These are phyloP conservation scores for Copidosoma floridanum DNA, from an alignment of 1,140 invertebrate genomes.

Conservation along the genomic window DNA sequence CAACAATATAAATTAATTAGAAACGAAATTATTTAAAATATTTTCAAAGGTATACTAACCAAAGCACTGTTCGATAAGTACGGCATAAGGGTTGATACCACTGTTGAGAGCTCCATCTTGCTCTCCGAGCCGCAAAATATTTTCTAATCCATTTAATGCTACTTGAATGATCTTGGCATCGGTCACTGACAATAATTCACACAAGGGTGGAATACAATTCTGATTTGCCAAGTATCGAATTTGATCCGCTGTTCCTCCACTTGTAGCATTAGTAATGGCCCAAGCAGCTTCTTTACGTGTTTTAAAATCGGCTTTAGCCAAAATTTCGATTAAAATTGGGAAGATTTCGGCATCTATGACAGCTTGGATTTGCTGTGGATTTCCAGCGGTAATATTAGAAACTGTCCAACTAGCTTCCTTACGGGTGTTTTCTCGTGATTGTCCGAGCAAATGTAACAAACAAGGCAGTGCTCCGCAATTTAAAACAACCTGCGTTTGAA, in stretches of 20 bases:
- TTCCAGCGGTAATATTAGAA: conserved; percentile 97
- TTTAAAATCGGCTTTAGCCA: conserved; percentile 92
- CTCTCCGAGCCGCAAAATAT: conserved; percentile 91
- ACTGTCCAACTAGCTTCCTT: conserved; percentile 99
- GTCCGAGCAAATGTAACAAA: conserved; percentile 77
- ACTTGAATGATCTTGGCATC: conserved; percentile 98
- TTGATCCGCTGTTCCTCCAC: conserved; percentile 90
- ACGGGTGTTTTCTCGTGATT: conserved; percentile 79
- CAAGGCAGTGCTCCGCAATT: conserved; percentile 88
- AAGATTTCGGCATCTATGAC: conserved; percentile 96
- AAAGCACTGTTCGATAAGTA: conserved; percentile 93
- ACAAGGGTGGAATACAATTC: conserved; percentile 91
- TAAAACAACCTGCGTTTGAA: conserved; percentile 92
- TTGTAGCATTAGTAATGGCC: conserved; percentile 97
- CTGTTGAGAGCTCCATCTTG: conserved; percentile 68
- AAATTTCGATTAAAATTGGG: conserved; percentile 85
- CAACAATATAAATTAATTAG: not conserved
- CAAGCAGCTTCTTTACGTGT: conserved; percentile 95
- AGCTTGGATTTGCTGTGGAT: conserved; percentile 89
- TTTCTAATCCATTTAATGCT: conserved; percentile 93
- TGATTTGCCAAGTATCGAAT: conserved; percentile 70
- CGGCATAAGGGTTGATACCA: conserved; percentile 85
- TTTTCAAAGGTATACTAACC: no score
- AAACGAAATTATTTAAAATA: no score
- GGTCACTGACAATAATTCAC: conserved; percentile 89